Conservation (phyloP, 2,797 vertebrate genomes). For the Channallabes apus region DNA sequence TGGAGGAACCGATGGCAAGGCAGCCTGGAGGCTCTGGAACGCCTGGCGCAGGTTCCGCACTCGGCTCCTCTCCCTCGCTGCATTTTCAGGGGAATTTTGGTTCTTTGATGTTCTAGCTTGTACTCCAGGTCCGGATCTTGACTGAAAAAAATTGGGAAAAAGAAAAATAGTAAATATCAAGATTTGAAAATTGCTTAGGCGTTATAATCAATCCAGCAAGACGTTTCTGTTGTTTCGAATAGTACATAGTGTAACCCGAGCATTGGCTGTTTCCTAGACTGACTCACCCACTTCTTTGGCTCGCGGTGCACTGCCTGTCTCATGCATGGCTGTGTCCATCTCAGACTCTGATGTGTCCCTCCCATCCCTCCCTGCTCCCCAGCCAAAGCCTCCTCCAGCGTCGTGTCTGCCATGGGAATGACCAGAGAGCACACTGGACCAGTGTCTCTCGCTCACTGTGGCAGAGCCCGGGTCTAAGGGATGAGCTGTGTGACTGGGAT, state of each 20-base stretch:
- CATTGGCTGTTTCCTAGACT: neutral
- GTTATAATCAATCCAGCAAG: neutral
- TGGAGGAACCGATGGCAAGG: constrained; percentile 82
- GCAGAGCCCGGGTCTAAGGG: constrained; percentile 25
- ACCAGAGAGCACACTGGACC: constrained; percentile 10
- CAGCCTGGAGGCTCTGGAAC: constrained; percentile 84
- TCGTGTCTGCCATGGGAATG: constrained; percentile 47
- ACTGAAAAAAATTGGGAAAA: constrained; percentile 18
- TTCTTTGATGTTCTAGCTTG: constrained; percentile 52
- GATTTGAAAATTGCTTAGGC: neutral
- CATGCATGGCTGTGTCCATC: constrained; percentile 43
- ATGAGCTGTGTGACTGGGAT: constrained; percentile 12
- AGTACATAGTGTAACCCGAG: neutral
- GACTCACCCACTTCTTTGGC: constrained; percentile 74
- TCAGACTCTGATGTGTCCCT: constrained; percentile 43
- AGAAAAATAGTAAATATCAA: neutral
- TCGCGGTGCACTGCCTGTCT: constrained; percentile 52
- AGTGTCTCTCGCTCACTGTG: constrained; percentile 21
- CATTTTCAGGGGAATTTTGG: constrained; percentile 78
- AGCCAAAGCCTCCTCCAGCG: constrained; percentile 40
- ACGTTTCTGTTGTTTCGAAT: neutral
- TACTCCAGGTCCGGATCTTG: constrained; percentile 29
- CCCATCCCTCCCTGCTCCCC: constrained; percentile 39
- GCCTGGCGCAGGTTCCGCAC: constrained; percentile 83
- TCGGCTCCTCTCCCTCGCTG: constrained; percentile 79